A percentile compares a stretch with the other conserved stretches of the same genome.
phyloP scores from a whole-genome alignment of 2,797 vertebrate species.

The Leuciscus waleckii region DNA sequence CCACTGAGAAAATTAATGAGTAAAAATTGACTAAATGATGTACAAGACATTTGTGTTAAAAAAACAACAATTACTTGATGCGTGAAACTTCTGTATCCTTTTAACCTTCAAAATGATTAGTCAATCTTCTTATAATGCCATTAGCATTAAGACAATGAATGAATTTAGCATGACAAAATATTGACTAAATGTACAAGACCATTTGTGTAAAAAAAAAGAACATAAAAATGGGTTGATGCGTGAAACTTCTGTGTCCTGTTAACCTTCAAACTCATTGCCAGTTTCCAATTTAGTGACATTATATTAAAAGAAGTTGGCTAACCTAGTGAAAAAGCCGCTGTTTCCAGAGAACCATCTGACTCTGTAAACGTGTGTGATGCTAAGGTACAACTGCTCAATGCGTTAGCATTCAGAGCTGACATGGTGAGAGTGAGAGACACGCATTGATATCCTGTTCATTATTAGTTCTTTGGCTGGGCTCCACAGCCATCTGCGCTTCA shows the following conservation, averaged over 20 bases:
- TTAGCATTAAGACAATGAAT: not conserved
- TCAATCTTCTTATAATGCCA: not conserved
- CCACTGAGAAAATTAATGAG: not conserved
- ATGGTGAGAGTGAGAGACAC: constrained; percentile 22
- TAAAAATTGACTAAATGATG: not conserved
- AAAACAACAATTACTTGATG: not conserved
- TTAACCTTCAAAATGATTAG: not conserved
- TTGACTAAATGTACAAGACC: not conserved
- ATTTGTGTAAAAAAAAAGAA: not conserved
- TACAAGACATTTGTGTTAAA: not conserved
- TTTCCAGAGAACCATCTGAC: not conserved
- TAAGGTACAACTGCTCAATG: constrained; percentile 14
- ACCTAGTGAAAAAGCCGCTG: not conserved
- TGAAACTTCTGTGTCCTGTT: not conserved
- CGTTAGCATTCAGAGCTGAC: constrained; percentile 25
- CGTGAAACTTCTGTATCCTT: not conserved
- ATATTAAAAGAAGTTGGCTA: not conserved
- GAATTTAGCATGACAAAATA: not conserved
- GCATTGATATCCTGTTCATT: constrained; percentile 44
- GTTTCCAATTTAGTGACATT: not conserved
- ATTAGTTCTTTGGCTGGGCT: constrained; percentile 51
- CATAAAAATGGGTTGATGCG: not conserved
- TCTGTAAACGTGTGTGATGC: not conserved
- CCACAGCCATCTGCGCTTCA: constrained; percentile 63
- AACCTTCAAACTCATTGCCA: not conserved